A percentile compares a stretch with the other conserved stretches of the same genome.
Evolutionary conservation across 2,888 invertebrate species (phyloP).

Genomic region (Anorthoa munda): DNA sequence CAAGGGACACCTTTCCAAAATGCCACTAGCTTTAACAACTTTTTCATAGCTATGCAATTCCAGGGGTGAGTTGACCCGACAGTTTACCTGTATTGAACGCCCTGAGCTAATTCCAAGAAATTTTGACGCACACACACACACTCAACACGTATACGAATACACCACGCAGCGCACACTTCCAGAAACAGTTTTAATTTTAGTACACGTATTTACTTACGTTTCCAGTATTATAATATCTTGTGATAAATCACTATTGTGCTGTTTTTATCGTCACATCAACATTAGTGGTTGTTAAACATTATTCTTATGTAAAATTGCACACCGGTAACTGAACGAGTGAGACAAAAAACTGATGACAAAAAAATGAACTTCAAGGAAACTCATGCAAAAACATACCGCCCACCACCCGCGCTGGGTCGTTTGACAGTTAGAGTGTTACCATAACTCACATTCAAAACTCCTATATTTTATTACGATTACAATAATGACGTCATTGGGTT

Average conservation of each 20-base stretch:
- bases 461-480: not conserved
- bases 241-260: constrained; percentile 49
- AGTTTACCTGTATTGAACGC: constrained; percentile 71
- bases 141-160: constrained; percentile 66
- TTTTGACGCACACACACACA: constrained; percentile 81
- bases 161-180: constrained; percentile 71
- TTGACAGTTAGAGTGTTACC: constrained; percentile 69
- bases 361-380: constrained; percentile 74
- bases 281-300: constrained; percentile 56
- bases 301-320: constrained; percentile 51
- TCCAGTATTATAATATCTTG: constrained; percentile 40
- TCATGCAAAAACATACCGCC: constrained; percentile 69
- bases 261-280: constrained; percentile 56
- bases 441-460: constrained; percentile 18
- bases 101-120: constrained; percentile 83
- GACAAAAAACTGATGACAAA: constrained; percentile 64
- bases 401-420: constrained; percentile 34
- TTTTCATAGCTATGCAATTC: constrained; percentile 55
- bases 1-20: constrained; percentile 49
- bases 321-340: constrained; percentile 61
- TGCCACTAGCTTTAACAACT: constrained; percentile 45
- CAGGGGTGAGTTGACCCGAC: constrained; percentile 52
- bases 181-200: constrained; percentile 81
- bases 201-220: constrained; percentile 69
- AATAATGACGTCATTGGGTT: not conserved